phyloP scores from a whole-genome alignment of 1,140 invertebrate genomes.

The Monomorium pharaonis region DNA sequence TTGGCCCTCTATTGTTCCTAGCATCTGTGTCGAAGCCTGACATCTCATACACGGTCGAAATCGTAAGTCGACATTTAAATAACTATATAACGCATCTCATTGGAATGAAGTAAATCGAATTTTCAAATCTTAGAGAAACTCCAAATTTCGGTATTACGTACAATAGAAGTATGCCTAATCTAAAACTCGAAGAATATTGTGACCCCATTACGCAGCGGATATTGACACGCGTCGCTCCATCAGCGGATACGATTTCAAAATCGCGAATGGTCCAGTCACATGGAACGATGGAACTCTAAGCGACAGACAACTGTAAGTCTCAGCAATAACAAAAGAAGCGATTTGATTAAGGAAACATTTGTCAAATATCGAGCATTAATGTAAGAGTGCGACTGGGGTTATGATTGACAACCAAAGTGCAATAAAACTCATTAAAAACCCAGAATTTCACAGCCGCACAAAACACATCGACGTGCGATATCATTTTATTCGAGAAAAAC shows the following conservation, averaged over 20 bases:
- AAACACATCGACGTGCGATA: no score
- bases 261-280: background rate
- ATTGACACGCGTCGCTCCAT: background rate
- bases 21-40: background rate
- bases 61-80: background rate
- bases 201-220: background rate
- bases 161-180: background rate
- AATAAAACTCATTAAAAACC: no score
- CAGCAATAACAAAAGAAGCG: conserved; percentile 63
- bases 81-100: background rate
- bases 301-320: background rate
- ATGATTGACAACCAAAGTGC: no score
- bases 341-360: conserved; percentile 75
- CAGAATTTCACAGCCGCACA: no score
- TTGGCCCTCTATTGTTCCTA: background rate
- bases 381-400: background rate
- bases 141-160: background rate
- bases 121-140: background rate
- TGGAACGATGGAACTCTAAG: background rate
- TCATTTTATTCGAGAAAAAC: no score
- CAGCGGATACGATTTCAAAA: background rate
- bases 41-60: background rate
- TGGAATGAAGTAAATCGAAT: background rate
- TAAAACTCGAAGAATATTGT: background rate
- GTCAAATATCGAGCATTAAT: background rate